Base-by-base conservation (phyloP, 2,113 vertebrate species). In the Sakesphorus luctuosus region DNA sequence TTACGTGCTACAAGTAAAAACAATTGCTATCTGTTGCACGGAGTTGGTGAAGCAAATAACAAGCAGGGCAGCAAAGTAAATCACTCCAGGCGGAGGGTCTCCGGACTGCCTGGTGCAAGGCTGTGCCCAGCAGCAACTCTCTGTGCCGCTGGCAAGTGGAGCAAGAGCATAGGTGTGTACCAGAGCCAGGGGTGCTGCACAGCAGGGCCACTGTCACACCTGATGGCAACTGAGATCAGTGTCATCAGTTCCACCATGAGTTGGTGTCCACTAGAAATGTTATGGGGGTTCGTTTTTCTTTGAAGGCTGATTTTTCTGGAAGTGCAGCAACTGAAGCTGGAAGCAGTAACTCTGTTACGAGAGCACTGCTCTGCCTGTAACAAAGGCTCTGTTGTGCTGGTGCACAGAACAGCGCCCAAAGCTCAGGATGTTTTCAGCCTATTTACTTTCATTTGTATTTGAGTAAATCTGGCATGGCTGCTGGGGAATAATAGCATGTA, bases 361-460 rank as follows among this genome's bases (percentile, higher is more conserved):
- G 67, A 38, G 84, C 55, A 7, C 26, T 67, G 82, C n/a, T 86
- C 63, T 90, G 93, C 35, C 75, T 44, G 13, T 44, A 78, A 95
- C 95, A 96, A 96, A 94, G 92, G 83, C 90, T 74, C 85, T 81
- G 72, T 89, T 97, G 92, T 96, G 68, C 31, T 79, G 59, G 69
- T 50, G 46, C 0, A 0, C 58, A 88, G 78, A 74, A 85, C 75
- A 90, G 78, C 1, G 23, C 68, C 55, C 72, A 71, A 74, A 95
- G 93, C 88, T 90, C 94, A 90, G 92, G 91, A 92, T 86, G 85
- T 96, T 96, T 95, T 91, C 92, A 82, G 67, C 92, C 85, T 86
- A 68, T 93, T 95, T 95, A 61, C 78, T 95, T 84, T 82, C 83
- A 71, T 95, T 93, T 5, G 10, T 90, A 29, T 69, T 91, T 67